Base-by-base conservation (phyloP, 2,888 invertebrate species). In the Leucophenga maculata region DNA sequence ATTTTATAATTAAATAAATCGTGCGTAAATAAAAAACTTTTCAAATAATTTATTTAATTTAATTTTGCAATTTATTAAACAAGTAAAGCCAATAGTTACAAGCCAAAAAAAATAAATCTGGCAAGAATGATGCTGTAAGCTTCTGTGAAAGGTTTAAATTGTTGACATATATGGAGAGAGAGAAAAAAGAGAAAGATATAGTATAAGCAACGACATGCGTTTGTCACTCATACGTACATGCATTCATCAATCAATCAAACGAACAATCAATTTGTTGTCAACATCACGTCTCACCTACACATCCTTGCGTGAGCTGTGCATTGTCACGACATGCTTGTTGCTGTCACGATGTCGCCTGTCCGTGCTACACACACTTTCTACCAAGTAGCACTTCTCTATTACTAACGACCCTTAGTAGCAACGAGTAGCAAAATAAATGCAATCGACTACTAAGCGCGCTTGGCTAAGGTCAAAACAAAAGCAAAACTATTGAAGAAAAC, bases 401-500 rank as follows among this genome's bases (percentile, higher is more conserved):
- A 11, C 26, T 14, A 20, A 20, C 18, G 9, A 9, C 55, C 22
- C 16, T n/a, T 52, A 9, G 16, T 11, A 39, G 11, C 16, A 18
- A 54, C 16, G 14, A n/a, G n/a, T n/a, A n/a, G n/a, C 18, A 50
- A 18, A 16, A 16, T 16, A 50, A 50, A 18, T 50, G 18, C n/a
- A 9, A 50, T 14, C 50, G 31, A 55, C 22, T 14, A 22, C 26
- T 22, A 26, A 3, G 39, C 18, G 9, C 9, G 18, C 9, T 39
- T 39, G 4, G 26, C 2, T 46, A 44, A 31, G 26, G 14, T 16
- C n/a, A 39, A 48, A 64, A 64, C 62, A 46, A 64, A 48, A 46
- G 62, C 62, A 18, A 16, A 64, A 64, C 62, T 64, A 64, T 64
- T 64, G 48, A 64, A 64, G 48, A 64, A 64, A 64, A 48, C 44